Evolutionary conservation across 2,888 invertebrate genomes (phyloP).

Genomic region (Rotaria magnacalcarata): DNA sequence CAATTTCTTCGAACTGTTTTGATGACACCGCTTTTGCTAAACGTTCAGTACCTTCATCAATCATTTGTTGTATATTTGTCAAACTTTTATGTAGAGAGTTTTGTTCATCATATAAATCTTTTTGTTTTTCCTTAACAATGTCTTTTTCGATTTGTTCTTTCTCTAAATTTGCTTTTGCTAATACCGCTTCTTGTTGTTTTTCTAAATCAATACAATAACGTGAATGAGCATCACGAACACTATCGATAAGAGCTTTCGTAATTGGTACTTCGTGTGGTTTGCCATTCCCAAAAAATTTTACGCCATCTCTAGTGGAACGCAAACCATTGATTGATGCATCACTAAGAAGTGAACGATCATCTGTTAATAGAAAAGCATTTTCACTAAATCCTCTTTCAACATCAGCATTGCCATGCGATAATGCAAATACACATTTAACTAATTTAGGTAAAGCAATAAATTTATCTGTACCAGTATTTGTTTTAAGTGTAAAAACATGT

Average conservation of each 20-base stretch:
- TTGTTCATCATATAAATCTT: constrained; percentile 1
- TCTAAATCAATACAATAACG: constrained; percentile 3
- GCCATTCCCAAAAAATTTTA: not conserved
- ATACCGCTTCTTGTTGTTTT: not conserved
- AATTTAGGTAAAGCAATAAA: not conserved
- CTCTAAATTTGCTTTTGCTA: not conserved
- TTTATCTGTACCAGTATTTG: not conserved
- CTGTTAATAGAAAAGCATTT: not conserved
- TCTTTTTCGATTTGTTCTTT: not conserved
- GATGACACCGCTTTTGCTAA: not conserved
- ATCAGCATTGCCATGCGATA: constrained; percentile 34
- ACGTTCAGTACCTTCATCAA: constrained; percentile 23
- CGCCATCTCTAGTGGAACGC: not conserved
- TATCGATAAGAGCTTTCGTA: not conserved
- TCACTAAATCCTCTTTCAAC: constrained; percentile 18
- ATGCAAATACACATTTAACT: constrained; percentile 7
- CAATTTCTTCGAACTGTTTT: not conserved
- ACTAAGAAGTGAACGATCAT: constrained; percentile 17
- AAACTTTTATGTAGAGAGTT: not conserved
- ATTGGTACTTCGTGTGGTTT: constrained; percentile 24
- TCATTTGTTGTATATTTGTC: not conserved
- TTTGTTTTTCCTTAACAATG: not conserved
- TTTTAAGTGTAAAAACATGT: not conserved
- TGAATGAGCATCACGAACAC: not conserved
- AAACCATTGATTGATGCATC: not conserved